Evolutionary conservation across 2,113 vertebrate genomes (phyloP), one percentile per base, ranked within the genome.

Genomic region (Tyto alba): DNA sequence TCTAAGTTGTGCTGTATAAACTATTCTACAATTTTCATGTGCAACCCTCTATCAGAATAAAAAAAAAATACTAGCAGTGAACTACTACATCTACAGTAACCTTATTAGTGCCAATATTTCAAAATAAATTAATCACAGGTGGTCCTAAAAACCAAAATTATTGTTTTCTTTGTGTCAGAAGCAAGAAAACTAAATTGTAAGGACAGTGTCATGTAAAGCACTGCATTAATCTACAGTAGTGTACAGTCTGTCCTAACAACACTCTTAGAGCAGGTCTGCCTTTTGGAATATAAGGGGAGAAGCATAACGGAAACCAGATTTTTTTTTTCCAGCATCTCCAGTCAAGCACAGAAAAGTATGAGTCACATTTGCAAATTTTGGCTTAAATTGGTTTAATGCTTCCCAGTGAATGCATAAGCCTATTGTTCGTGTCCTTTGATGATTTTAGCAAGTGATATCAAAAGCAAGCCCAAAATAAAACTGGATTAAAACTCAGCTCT

Each of bases 361-460:
- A 97, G 82, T 95, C 96, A 97, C 32, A 93, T 91, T 80, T 96
- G 93, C 95, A 96, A 96, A 96, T 96, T 93, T 30, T 94, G 95
- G 83, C 43, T 88, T 94, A 92, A 96, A 88, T 81, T 95, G 88
- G 76, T 81, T 96, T 95, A 95, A 95, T 81, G 88, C 52, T 92
- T 97, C 69, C 83, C 64, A 89, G 77, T 60, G 66, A 94, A 91
- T 64, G 53, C 84, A 93, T 93, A 93, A 90, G 80, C 60, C 93
- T 95, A 96, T 95, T 96, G 88, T 96, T 96, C 91, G 2, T 12
- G 0, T 85, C 85, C 73, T 93, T 80, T 15, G 56, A 90, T 92
- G 56, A 92, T 90, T 74, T 90, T 90, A 93, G 85, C 60, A 94
- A 93, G 41, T 56, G 52, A 32, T 95, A 95, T 89, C 85, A 93